Percentiles rank a stretch among this genome's conserved stretches.
phyloP scores from a whole-genome alignment of 2,888 invertebrate genomes.

The Julus scanicus region DNA sequence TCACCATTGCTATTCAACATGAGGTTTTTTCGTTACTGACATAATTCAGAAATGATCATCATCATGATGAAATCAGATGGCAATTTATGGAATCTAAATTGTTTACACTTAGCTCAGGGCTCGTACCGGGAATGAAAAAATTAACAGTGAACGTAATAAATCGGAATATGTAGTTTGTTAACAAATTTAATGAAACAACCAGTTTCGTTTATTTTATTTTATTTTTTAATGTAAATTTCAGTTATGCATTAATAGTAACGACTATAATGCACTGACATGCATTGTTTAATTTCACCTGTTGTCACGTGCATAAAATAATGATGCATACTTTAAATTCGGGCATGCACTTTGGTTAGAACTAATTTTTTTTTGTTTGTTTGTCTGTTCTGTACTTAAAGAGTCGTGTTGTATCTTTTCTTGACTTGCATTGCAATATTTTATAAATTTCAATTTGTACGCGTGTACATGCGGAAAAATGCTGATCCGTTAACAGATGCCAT shows the following conservation, averaged over 20 bases:
- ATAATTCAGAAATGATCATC: too few species aligned
- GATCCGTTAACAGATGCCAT: neutral
- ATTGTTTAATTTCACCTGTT: neutral
- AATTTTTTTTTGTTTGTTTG: neutral
- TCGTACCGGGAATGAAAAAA: too few species aligned
- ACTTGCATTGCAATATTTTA: neutral
- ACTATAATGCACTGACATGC: neutral
- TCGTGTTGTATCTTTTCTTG: neutral
- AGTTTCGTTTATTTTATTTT: too few species aligned
- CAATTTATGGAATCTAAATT: too few species aligned
- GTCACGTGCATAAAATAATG: neutral
- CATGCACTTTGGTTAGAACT: neutral
- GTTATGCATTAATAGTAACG: neutral
- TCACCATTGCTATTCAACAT: too few species aligned
- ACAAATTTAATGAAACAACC: too few species aligned
- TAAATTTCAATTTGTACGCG: neutral
- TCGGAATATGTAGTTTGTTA: too few species aligned
- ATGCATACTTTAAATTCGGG: neutral
- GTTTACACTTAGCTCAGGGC: too few species aligned
- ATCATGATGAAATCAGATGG: too few species aligned
- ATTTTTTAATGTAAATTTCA: too few species aligned
- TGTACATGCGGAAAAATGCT: neutral
- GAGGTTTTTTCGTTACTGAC: too few species aligned
- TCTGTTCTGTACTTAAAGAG: neutral
- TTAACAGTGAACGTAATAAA: too few species aligned